Evolutionary conservation across 2,888 invertebrate species (phyloP).

Genomic region (Poecilobothrus nobilitatus): DNA sequence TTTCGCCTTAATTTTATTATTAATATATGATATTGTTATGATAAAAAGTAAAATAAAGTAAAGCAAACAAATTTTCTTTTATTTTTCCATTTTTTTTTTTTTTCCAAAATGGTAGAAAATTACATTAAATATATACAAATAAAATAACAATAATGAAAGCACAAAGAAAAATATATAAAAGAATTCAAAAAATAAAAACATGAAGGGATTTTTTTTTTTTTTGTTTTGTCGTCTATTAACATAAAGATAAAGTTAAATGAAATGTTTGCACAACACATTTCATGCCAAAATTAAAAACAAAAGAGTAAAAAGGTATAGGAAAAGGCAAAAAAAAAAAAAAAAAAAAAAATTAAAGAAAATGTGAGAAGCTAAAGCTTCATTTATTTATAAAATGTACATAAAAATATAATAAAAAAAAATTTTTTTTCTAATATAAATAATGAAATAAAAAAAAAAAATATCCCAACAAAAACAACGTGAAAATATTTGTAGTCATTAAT

Average conservation of each 20-base stretch:
- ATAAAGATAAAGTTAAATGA: constrained; percentile 4
- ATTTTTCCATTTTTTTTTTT: not conserved
- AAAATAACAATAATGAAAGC: not conserved
- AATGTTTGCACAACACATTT: not conserved
- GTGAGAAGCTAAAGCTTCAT: not conserved
- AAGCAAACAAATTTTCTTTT: not conserved
- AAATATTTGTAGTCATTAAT: no score
- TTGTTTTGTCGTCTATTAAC: not conserved
- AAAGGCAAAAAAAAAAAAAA: no score
- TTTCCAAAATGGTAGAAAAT: not conserved
- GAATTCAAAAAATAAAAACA: no score
- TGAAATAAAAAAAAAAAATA: not conserved
- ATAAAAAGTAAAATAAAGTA: not conserved
- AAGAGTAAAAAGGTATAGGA: not conserved
- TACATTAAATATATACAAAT: not conserved
- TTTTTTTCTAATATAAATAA: not conserved
- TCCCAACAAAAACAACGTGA: no score
- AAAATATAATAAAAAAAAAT: not conserved
- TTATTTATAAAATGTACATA: not conserved
- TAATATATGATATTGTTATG: not conserved
- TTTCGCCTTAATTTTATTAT: not conserved
- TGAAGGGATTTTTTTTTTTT: not conserved
- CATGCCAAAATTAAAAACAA: not conserved
- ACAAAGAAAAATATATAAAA: no score
- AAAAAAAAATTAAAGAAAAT: no score